These are phyloP conservation scores for Minunthozetes semirufus DNA, from an alignment of 2,888 invertebrate genomes.

Conservation along the genomic window DNA sequence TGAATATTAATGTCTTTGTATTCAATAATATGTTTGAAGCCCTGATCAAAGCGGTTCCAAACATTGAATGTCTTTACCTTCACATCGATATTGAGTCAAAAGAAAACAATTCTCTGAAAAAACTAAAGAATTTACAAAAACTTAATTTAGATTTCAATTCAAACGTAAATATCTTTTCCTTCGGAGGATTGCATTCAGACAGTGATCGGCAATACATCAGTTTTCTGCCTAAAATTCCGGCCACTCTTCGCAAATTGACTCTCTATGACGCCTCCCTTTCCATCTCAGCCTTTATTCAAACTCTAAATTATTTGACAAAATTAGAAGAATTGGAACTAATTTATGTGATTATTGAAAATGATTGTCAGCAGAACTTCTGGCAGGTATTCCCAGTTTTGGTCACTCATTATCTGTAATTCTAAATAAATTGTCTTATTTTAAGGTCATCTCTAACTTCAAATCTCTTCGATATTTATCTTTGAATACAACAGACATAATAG, in stretches of 20 bases:
- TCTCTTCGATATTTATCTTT: background rate
- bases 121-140: background rate
- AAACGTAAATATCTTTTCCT: background rate
- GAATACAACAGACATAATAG: background rate
- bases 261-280: background rate
- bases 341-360: slow-evolving; percentile 14
- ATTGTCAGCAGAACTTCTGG: background rate
- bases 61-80: background rate
- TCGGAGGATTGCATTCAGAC: background rate
- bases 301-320: background rate
- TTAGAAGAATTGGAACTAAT: background rate
- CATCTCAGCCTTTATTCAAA: background rate
- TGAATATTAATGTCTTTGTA: background rate
- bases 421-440: background rate
- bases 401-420: too few species aligned
- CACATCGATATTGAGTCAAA: background rate
- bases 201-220: background rate
- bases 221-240: background rate
- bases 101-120: background rate
- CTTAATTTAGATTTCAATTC: slow-evolving; percentile 10
- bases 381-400: slow-evolving; percentile 10
- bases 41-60: background rate
- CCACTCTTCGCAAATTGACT: background rate
- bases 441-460: background rate
- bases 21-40: background rate